Evolutionary conservation across 2,113 vertebrate genomes (phyloP).

Genomic region (Gallinago paraguaiae): DNA sequence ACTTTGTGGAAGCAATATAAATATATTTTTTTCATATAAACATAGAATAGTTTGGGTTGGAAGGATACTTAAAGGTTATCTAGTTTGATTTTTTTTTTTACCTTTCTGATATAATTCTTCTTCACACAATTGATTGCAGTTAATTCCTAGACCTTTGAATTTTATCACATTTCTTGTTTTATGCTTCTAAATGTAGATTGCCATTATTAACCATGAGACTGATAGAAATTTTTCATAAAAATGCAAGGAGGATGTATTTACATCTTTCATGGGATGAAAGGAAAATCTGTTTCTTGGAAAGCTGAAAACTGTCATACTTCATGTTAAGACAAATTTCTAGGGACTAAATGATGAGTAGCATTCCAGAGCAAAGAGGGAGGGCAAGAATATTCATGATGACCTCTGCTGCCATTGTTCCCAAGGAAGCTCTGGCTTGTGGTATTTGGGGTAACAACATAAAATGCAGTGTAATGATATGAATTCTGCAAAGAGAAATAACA

Average conservation of each 20-base stretch:
- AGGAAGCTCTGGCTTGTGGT: not conserved
- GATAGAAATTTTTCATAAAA: not conserved
- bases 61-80: not conserved
- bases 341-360: not conserved
- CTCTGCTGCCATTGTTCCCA: not conserved
- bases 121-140: not conserved
- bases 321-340: not conserved
- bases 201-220: not conserved
- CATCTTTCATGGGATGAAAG: not conserved
- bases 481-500: not conserved
- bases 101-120: not conserved
- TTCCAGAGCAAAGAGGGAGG: not conserved
- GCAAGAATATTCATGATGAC: not conserved
- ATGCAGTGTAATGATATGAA: not conserved
- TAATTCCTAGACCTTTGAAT: not conserved
- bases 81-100: not conserved
- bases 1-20: not conserved
- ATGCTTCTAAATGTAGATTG: not conserved
- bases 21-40: not conserved
- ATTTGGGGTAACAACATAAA: not conserved
- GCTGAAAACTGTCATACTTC: not conserved
- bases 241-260: not conserved
- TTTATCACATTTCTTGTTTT: not conserved
- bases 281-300: not conserved
- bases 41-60: not conserved